phyloP scores from a whole-genome alignment of 64 coral and sea anemone genomes.

The Pocillopora damicornis region DNA sequence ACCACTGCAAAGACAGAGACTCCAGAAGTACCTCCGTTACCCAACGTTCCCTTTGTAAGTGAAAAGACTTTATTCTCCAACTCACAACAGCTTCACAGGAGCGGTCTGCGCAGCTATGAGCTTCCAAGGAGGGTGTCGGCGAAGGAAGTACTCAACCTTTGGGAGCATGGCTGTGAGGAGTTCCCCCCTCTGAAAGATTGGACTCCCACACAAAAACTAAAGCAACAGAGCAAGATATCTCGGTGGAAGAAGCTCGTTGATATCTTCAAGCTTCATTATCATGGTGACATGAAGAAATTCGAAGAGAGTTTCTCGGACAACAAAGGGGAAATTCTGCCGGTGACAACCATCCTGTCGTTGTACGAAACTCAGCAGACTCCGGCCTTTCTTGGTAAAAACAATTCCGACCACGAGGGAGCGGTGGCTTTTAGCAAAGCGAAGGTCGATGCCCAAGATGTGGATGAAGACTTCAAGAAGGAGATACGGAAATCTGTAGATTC shows the following conservation, averaged over 20 bases:
- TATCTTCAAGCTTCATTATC: constrained; percentile 84
- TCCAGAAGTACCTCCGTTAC: neutral
- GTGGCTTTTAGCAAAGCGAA: neutral
- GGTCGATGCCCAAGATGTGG: neutral
- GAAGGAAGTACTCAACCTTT: constrained; percentile 86
- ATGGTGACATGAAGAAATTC: constrained; percentile 79
- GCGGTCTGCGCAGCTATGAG: constrained; percentile 44
- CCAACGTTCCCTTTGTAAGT: constrained; percentile 11
- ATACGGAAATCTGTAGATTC: constrained; percentile 20
- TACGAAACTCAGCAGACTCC: constrained; percentile 94
- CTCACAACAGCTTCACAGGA: neutral
- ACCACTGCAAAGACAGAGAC: constrained; percentile 17
- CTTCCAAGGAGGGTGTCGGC: constrained; percentile 89
- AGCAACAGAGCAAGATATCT: constrained; percentile 94
- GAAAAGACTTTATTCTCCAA: neutral
- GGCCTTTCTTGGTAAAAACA: constrained; percentile 57
- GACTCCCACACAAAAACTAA: constrained; percentile 93
- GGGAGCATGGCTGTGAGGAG: constrained; percentile 85
- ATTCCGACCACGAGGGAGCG: constrained; percentile 10
- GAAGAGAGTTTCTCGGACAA: constrained; percentile 81
- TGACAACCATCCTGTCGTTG: constrained; percentile 94
- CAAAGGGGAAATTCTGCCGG: constrained; percentile 84
- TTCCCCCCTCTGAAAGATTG: constrained; percentile 95
- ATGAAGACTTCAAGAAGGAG: constrained; percentile 11
- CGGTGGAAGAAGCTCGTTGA: constrained; percentile 98